Conservation (phyloP, 2,888 invertebrate species). For the Hydrotaea cyrtoneurina region DNA sequence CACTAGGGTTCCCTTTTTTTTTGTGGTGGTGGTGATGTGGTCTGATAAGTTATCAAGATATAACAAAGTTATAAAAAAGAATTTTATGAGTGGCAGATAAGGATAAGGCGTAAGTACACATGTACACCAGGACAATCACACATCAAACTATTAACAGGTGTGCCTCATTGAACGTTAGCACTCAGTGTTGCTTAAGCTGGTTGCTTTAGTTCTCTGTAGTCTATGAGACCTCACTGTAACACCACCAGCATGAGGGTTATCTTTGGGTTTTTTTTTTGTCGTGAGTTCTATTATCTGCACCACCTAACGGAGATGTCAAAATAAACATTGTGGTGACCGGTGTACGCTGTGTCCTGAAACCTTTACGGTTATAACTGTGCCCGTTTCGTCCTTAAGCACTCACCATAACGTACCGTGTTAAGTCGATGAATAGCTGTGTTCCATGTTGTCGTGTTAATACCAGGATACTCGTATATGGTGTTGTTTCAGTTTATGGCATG, state of each 20-base stretch:
- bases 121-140: constrained; percentile 16
- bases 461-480: constrained; percentile 15
- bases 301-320: constrained; percentile 50
- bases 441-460: neutral
- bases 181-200: too few species aligned
- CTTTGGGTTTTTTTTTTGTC: neutral
- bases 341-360: neutral
- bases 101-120: neutral
- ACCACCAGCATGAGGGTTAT: neutral
- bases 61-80: constrained; percentile 36
- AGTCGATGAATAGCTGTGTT: neutral
- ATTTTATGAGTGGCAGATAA: constrained; percentile 37
- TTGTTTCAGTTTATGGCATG: constrained; percentile 4
- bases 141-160: neutral
- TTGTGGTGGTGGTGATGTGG: neutral
- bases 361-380: constrained; percentile 1
- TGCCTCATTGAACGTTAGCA: neutral
- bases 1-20: neutral
- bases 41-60: constrained; percentile 47
- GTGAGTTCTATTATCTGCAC: constrained; percentile 48
- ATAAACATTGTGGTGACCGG: constrained; percentile 30
- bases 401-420: neutral
- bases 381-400: neutral
- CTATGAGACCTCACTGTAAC: neutral
- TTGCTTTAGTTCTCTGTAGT: too few species aligned